phyloP scores from a whole-genome alignment of 2,113 vertebrate species.

The Petrocephalus zakoni region DNA sequence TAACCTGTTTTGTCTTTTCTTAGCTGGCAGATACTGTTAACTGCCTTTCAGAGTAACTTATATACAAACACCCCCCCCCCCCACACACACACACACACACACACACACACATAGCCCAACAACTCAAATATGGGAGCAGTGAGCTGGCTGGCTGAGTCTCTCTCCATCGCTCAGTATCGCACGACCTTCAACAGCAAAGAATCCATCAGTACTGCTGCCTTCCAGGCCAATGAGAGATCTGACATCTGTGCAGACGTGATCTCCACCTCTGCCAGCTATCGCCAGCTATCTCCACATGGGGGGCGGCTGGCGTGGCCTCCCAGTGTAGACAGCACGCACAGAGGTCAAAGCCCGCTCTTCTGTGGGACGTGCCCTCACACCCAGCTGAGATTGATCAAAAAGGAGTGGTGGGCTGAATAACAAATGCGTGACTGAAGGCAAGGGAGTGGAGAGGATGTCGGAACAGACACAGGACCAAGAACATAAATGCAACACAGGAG shows the following conservation, averaged over 20 bases:
- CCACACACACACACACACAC: too few species aligned
- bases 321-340: neutral
- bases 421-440: neutral
- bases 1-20: too few species aligned
- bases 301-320: neutral
- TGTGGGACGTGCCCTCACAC: neutral
- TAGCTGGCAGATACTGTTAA: too few species aligned
- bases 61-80: too few species aligned
- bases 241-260: neutral
- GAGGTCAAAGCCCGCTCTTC: neutral
- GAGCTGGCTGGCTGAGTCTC: neutral
- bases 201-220: neutral
- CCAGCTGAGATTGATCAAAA: neutral
- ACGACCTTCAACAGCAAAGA: neutral
- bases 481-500: neutral
- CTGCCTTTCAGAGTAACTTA: too few species aligned
- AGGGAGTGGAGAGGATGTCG: neutral
- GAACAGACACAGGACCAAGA: neutral
- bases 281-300: neutral
- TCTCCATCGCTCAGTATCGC: neutral
- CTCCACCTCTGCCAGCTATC: neutral
- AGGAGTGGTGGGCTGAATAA: neutral
- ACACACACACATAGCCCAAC: neutral
- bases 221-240: neutral
- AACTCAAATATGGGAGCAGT: neutral